Evolutionary conservation across 2,888 invertebrate genomes (phyloP).

Genomic region (Caenorhabditis macrosperma): DNA sequence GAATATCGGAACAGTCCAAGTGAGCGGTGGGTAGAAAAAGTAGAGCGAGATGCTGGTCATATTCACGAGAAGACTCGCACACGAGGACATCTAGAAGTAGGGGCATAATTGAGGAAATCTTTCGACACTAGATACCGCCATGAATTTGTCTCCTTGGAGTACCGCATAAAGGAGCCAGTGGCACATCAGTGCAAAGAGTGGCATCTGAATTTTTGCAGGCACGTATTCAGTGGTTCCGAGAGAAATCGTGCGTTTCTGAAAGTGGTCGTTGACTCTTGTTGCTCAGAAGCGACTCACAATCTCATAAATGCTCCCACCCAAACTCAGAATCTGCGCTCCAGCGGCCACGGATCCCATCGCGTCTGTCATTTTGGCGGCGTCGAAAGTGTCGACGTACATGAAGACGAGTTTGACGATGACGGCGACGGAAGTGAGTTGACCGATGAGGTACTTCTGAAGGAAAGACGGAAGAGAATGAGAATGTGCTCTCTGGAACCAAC

Average conservation of each 20-base stretch:
- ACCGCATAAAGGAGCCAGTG: constrained; percentile 78
- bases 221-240: constrained; percentile 77
- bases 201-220: constrained; percentile 77
- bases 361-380: constrained; percentile 58
- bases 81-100: constrained; percentile 76
- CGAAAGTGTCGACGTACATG: constrained; percentile 69
- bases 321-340: constrained; percentile 74
- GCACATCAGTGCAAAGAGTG: constrained; percentile 72
- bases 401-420: constrained; percentile 66
- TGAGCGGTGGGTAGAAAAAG: constrained; percentile 78
- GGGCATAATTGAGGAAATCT: too few species aligned
- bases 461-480: neutral
- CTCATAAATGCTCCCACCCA: constrained; percentile 76
- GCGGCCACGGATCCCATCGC: constrained; percentile 78
- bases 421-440: constrained; percentile 67
- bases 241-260: constrained; percentile 70
- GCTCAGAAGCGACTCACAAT: constrained; percentile 62
- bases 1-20: constrained; percentile 56
- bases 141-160: constrained; percentile 73
- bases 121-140: too few species aligned
- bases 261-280: too few species aligned
- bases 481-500: too few species aligned
- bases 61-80: constrained; percentile 76
- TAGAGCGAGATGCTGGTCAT: constrained; percentile 74
- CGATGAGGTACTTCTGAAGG: constrained; percentile 74